Base-by-base conservation (phyloP, 2,113 vertebrate species). In the Boleophthalmus pectinirostris region DNA sequence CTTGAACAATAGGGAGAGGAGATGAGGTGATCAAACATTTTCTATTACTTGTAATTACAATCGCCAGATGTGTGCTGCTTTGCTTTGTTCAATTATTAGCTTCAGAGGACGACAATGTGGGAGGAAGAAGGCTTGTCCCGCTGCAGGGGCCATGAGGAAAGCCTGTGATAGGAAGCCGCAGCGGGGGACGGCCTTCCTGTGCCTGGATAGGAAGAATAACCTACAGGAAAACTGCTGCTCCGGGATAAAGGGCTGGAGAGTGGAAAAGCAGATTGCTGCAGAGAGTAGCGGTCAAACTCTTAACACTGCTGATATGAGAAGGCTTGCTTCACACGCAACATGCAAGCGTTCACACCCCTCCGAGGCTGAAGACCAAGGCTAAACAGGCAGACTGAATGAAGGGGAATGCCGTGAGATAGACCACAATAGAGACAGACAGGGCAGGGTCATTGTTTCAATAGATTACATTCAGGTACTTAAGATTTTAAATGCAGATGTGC, bases 181-280 rank as follows among this genome's bases (percentile, higher is more conserved):
- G 84, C 70, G 73, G 88, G 87, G 85, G 83, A 70, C 56, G 84
- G 88, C 80, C 74, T 93, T 93, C 90, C 92, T 93, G 92, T 81
- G 83, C 80, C 80, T 87, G 90, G 86, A 88, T 88, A 81, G 88
- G 84, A 89, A 91, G 92, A 91, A 91, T 87, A 91, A 91, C 82
- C 75, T 69, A 89, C 90, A 91, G 88, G 89, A 90, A 92, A 91
- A 90, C 84, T 89, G 88, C 86, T 85, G 72, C 9, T 76, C 82
- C 82, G 86, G 90, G 90, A 93, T 89, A 92, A 91, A 90, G 86
- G 83, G 65, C 78, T 79, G 83, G 77, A 83, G 84, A 91, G 82
- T 85, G 87, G 85, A 89, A 90, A 85, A 85, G 87, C 90, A 92
- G 88, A 90, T 89, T 88, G 79, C 81, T 65, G 84, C 64, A 70